These are phyloP conservation scores for Notarius quadriscutis DNA, from an alignment of 2,113 vertebrate genomes.

Conservation along the genomic window DNA sequence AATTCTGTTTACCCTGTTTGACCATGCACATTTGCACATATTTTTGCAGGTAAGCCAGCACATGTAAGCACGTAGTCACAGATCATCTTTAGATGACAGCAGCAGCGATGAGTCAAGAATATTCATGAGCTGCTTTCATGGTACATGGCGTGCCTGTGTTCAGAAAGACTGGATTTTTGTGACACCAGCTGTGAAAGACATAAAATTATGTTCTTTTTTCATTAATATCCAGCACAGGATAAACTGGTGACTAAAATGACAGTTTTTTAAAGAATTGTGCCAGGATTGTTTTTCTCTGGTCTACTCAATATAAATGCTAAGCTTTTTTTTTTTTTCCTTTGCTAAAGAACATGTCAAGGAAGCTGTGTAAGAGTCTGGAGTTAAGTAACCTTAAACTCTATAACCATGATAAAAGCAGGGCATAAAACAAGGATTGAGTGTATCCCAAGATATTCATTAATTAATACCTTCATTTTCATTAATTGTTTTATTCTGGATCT, in stretches of 20 bases:
- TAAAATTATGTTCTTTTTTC: background rate
- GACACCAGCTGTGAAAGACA: background rate
- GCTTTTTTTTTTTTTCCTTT: background rate
- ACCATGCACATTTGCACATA: background rate
- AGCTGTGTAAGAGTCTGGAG: background rate
- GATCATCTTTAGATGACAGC: slow-evolving; percentile 23
- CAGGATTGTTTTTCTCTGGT: background rate
- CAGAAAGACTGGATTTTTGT: background rate
- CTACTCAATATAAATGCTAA: background rate
- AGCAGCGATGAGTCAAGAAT: background rate
- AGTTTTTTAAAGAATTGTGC: background rate
- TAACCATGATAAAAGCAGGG: background rate
- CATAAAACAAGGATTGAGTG: background rate
- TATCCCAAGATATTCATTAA: background rate
- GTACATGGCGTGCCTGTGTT: background rate
- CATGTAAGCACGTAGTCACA: slow-evolving; percentile 31
- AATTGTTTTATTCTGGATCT: background rate
- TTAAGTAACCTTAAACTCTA: background rate
- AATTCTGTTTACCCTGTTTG: slow-evolving; percentile 1
- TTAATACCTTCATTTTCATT: background rate
- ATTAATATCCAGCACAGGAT: background rate
- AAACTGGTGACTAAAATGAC: background rate
- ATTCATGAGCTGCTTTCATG: slow-evolving; percentile 15
- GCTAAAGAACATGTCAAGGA: slow-evolving; percentile 2
- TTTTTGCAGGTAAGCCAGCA: background rate